Conservation (phyloP, 2,888 invertebrate species). For the Platynereis dumerilii region DNA sequence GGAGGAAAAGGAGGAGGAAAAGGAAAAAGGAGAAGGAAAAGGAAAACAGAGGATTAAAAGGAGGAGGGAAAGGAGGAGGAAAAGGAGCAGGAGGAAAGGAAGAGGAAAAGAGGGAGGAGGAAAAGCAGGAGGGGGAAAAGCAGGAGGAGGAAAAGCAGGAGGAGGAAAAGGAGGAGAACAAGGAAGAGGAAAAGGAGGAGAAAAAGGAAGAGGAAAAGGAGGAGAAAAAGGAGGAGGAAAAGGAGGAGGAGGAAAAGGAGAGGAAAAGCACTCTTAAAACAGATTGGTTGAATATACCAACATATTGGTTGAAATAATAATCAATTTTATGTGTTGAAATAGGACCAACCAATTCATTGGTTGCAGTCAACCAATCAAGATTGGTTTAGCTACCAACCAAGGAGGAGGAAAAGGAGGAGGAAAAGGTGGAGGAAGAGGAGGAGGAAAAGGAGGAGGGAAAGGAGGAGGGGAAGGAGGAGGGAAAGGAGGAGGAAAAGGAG, state of each 20-base stretch:
- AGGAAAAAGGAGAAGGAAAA: neutral
- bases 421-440: too few species aligned
- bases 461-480: constrained; percentile 6
- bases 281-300: too few species aligned
- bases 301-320: too few species aligned
- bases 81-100: neutral
- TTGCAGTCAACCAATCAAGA: too few species aligned
- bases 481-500: constrained; percentile 1
- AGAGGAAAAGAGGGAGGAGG: neutral
- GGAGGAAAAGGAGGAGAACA: too few species aligned
- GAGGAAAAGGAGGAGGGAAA: neutral
- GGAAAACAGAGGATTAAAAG: constrained; percentile 7
- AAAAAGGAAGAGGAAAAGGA: neutral
- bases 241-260: constrained; percentile 15
- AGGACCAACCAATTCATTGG: too few species aligned
- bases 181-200: neutral
- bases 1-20: neutral
- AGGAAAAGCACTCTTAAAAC: too few species aligned
- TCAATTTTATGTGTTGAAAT: too few species aligned
- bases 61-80: neutral
- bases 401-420: too few species aligned
- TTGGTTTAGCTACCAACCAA: too few species aligned
- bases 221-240: constrained; percentile 8
- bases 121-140: too few species aligned
- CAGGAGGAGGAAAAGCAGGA: constrained; percentile 1